Conservation (phyloP, 2,113 vertebrate genomes). For the Candoia aspera region DNA sequence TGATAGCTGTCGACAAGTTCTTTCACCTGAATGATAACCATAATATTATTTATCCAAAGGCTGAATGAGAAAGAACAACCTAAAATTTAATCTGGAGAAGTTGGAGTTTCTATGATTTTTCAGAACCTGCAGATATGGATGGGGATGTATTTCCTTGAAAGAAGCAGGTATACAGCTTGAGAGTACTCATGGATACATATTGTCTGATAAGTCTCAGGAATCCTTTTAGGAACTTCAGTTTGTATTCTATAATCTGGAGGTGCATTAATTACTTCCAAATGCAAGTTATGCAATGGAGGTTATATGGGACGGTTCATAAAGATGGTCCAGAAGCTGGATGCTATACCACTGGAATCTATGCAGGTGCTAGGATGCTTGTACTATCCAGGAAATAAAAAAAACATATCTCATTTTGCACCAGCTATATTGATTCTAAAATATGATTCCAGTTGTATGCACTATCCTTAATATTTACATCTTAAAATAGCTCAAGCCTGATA, state of each 20-base stretch:
- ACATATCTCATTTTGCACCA: background rate
- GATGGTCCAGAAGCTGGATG: too few species aligned
- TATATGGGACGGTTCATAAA: too few species aligned
- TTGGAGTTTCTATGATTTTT: background rate
- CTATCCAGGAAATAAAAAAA: background rate
- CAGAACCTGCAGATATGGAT: background rate
- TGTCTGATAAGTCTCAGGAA: background rate
- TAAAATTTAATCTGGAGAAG: background rate
- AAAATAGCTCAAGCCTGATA: background rate
- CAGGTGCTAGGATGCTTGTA: background rate
- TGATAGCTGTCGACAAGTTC: background rate
- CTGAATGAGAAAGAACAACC: background rate
- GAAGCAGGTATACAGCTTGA: background rate
- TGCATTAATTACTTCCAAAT: background rate
- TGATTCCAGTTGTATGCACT: background rate
- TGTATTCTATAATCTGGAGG: background rate
- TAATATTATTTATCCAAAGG: conserved; percentile 11
- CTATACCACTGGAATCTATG: too few species aligned
- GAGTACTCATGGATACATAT: background rate
- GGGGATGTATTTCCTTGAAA: background rate
- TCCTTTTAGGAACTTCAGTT: background rate
- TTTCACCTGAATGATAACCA: conserved; percentile 34
- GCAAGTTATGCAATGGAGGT: too few species aligned
- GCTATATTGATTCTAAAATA: background rate
- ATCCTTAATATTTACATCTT: background rate